Base-by-base conservation (phyloP, 2,113 vertebrate genomes). In the Malurus elegans region DNA sequence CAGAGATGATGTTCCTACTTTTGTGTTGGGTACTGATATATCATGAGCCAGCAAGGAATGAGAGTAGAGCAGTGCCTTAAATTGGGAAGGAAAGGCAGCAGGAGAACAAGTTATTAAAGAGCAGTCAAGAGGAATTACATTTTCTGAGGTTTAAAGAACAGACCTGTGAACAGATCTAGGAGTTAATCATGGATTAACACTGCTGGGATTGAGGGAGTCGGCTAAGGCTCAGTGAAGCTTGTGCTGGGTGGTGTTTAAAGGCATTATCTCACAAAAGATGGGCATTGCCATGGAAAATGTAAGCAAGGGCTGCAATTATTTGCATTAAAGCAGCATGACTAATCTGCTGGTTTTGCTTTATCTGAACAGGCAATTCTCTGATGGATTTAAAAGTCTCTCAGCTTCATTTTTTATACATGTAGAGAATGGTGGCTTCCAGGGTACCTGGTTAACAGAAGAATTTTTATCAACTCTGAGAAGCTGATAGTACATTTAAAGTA, bases 131-230 rank as follows among this genome's bases (percentile, higher is more conserved):
- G 32, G 78, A 95, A 92, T 95, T 95, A 87, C 66, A 62, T 90
- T 93, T 95, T 19, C 70, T 94, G 62, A 76, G 50, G 84, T 92
- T 95, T 95, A 88, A 90, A 91, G 71, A 85, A 76, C 40, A 93
- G 69, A 95, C 73, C 34, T 84, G 57, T 69, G 91, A 91, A 75
- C 89, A 89, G 78, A 91, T 95, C 91, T 62, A 66, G 74, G 54
- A 92, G 81, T 90, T 95, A 94, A 92, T 97, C 32, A 73, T 29
- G 89, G 91, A 97, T 95, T 97, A 96, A 91, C 87, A 73, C 87
- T 51, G 45, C 32, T 79, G 93, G 91, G 78, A 95, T 60, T 91
- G 62, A 95, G 70, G 32, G 84, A 95, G 57, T 54, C n/a, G 10
- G 74, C 34, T 90, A 64, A 92, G 54, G 66, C 40, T 91, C 89